Percentiles rank a stretch among this genome's conserved stretches.
These are phyloP conservation scores for Crocallis elinguaria DNA, from an alignment of 2,888 invertebrate genomes.

Conservation along the genomic window DNA sequence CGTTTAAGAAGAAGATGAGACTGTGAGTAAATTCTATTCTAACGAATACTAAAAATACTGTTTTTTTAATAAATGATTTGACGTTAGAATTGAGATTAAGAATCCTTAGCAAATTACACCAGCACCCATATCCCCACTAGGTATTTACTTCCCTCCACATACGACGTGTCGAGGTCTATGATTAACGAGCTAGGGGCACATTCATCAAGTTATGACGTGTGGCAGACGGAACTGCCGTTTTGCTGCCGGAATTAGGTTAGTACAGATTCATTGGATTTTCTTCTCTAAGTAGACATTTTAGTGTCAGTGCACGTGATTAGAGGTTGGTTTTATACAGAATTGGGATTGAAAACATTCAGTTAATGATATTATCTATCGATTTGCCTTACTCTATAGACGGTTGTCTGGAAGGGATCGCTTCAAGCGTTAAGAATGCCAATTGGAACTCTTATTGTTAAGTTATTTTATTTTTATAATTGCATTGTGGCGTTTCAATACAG, in stretches of 20 bases:
- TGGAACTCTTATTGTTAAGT: too few species aligned
- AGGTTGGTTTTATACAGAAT: background rate
- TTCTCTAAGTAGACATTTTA: background rate
- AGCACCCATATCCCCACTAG: background rate
- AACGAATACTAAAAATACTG: too few species aligned
- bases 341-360: too few species aligned
- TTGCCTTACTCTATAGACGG: too few species aligned
- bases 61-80: too few species aligned
- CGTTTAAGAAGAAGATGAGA: too few species aligned
- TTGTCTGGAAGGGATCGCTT: too few species aligned
- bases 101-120: slow-evolving; percentile 3
- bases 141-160: slow-evolving; percentile 9
- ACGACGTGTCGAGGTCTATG: slow-evolving; percentile 31
- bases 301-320: background rate
- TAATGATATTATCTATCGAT: too few species aligned
- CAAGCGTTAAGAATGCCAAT: too few species aligned
- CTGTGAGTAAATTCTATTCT: too few species aligned
- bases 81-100: background rate
- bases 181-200: slow-evolving; percentile 47
- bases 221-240: slow-evolving; percentile 33
- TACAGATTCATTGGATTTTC: slow-evolving; percentile 1
- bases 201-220: slow-evolving; percentile 42
- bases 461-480: too few species aligned
- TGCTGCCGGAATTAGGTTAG: slow-evolving; percentile 38
- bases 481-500: too few species aligned